phyloP scores from a whole-genome alignment of 2,113 vertebrate genomes.

The Podarcis raffonei region DNA sequence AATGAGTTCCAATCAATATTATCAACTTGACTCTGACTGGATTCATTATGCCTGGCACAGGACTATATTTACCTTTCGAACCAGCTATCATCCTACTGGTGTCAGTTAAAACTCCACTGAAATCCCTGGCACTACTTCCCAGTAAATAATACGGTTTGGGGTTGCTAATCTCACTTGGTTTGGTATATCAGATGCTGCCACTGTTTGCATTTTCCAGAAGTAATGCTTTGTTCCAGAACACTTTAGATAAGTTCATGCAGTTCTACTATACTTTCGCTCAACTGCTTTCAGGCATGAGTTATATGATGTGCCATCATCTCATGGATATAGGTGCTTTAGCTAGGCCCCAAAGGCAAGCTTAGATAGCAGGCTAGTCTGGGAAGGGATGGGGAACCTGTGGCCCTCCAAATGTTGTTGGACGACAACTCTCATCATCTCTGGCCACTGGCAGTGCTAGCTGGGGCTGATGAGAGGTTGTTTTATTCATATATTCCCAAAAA shows the following conservation, averaged over 20 bases:
- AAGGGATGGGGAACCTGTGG: too few species aligned
- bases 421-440: too few species aligned
- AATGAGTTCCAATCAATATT: constrained; percentile 45
- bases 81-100: constrained; percentile 32
- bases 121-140: background rate
- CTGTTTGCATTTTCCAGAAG: background rate
- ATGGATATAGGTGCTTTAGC: background rate
- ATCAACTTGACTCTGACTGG: constrained; percentile 45
- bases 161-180: background rate
- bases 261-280: background rate
- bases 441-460: too few species aligned
- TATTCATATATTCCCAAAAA: too few species aligned
- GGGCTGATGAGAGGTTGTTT: too few species aligned
- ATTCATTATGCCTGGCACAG: constrained; percentile 47
- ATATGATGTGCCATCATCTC: background rate
- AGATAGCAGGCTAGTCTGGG: too few species aligned
- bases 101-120: constrained; percentile 40
- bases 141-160: background rate
- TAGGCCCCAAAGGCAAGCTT: background rate
- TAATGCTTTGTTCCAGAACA: background rate
- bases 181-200: background rate
- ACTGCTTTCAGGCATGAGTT: background rate
- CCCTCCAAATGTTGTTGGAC: too few species aligned
- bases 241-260: background rate
- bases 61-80: constrained; percentile 39